Base-by-base conservation (phyloP, 2,797 vertebrate species). In the Diglossa cyanea region DNA sequence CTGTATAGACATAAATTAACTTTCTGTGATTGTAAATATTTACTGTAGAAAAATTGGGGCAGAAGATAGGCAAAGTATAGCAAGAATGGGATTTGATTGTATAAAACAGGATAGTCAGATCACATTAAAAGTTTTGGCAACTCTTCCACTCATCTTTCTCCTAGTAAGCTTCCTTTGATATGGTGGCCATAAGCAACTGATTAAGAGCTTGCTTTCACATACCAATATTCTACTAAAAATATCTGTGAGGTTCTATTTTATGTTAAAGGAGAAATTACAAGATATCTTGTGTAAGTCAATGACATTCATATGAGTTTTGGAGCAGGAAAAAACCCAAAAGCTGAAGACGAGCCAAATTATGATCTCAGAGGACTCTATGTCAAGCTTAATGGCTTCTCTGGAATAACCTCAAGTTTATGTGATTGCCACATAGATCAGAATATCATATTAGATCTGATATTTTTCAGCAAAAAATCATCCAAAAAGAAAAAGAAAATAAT, bases 341-440 rank as follows among this genome's bases (percentile, higher is more conserved):
- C 26, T 81, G 42, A 87, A 79, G 19, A 70, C 0, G 21, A 85
- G 75, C 23, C 47, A 93, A 90, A 86, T 75, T 30, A 73, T 67
- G 40, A 74, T 60, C 77, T 89, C 60, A 76, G 53, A 86, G 47
- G 33, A 28, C 17, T 67, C 16, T 47, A 4, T 35, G 31, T 70
- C 54, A 82, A 85, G 13, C 30, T 78, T 93, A 86, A 75, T 71
- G 60, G 18, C 12, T 70, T 94, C 74, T 92, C 25, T 94, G 71
- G 48, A 86, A 78, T 31, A 62, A 70, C 4, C 31, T 81, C 60
- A 87, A 55, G 42, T 74, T 85, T 85, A 60, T 19, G 9, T 5
- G 4, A 55, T 7, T 60, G 20, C 60, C 60, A 71, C 21, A 53
- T 18, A 61, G 7, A 85, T 74, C 33, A 92, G 53, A 93, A 73